Percentiles rank a stretch among this genome's conserved stretches.
Conservation (phyloP, 2,797 vertebrate species). For the Nyctalus aviator region DNA sequence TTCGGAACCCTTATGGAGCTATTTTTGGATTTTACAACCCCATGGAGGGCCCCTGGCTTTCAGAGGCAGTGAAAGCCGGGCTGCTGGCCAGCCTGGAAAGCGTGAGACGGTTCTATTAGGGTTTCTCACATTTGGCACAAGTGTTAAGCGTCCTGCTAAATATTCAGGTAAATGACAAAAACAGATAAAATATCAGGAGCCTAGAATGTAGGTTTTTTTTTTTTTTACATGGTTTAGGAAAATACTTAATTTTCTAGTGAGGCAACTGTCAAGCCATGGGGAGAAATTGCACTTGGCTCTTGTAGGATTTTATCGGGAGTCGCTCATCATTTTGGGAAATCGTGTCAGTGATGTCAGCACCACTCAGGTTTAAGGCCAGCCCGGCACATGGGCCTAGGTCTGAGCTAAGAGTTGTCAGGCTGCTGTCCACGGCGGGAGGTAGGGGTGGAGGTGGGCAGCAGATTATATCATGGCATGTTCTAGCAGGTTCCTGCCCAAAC, state of each 20-base stretch:
- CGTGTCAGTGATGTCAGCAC: fast-evolving
- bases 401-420: neutral
- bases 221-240: neutral
- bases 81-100: fast-evolving
- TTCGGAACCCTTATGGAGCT: neutral
- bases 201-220: neutral
- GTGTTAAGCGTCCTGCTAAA: neutral
- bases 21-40: neutral
- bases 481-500: neutral
- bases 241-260: neutral
- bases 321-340: neutral
- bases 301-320: neutral
- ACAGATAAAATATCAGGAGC: neutral
- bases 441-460: too few species aligned
- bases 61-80: neutral
- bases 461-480: neutral
- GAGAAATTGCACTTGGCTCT: neutral
- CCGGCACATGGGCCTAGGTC: neutral
- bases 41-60: neutral
- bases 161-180: neutral
- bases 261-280: neutral
- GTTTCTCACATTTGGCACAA: neutral
- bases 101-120: fast-evolving
- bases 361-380: neutral
- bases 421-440: neutral